Evolutionary conservation across 1,140 invertebrate genomes (phyloP).

Genomic region (Sycophaga agraensis): DNA sequence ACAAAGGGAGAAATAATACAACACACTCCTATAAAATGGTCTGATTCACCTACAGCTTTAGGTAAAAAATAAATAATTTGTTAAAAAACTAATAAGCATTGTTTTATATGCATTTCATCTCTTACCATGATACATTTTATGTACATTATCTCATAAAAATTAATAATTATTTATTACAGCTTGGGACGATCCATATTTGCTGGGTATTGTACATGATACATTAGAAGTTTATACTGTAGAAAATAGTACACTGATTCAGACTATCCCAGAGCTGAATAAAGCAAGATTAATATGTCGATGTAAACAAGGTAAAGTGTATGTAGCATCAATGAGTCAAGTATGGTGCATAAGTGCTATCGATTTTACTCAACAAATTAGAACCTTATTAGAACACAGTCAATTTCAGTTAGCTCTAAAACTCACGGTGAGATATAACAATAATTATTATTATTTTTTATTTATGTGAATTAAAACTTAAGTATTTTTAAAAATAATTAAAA

Average conservation of each 20-base stretch:
- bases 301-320: conserved; percentile 77
- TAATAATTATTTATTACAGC: conserved; percentile 56
- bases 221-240: conserved; percentile 82
- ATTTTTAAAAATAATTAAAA: conserved; percentile 34
- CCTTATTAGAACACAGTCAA: conserved; percentile 82
- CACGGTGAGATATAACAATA: conserved; percentile 63
- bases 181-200: conserved; percentile 87
- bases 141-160: too few species aligned
- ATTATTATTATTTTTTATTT: background rate
- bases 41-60: conserved; percentile 74
- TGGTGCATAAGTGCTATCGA: conserved; percentile 83
- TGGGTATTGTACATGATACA: conserved; percentile 78
- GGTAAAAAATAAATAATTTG: conserved; percentile 52
- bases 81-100: background rate
- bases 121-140: too few species aligned
- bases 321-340: conserved; percentile 81
- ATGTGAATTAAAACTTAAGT: background rate
- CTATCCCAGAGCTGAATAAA: conserved; percentile 65
- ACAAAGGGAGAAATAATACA: conserved; percentile 68
- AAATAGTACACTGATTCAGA: conserved; percentile 62
- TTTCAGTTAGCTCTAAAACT: conserved; percentile 92
- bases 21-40: conserved; percentile 78
- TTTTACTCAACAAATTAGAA: conserved; percentile 77
- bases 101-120: too few species aligned
- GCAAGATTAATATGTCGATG: conserved; percentile 71